Evolutionary conservation across 2,797 vertebrate species (phyloP), one percentile per base, ranked within the genome.

Genomic region (Karalla daura): DNA sequence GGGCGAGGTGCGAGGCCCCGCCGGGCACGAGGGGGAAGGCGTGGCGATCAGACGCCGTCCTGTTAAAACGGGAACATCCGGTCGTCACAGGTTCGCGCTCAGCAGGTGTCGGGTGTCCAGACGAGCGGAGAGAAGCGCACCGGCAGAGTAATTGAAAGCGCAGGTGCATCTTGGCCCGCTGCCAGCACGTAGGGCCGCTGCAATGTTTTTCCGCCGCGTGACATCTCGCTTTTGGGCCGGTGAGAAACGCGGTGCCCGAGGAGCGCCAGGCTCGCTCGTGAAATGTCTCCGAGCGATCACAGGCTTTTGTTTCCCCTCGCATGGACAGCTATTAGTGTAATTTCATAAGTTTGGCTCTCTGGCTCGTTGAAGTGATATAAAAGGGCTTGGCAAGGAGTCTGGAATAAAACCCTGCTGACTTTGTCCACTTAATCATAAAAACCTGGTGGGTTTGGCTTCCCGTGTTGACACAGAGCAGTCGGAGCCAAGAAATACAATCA

Each of bases 41-140:
- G 86, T 77, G 74, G 79, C 76, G 80, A 81, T 86, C 67, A 76
- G 67, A 88, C 73, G 86, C 63, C 88, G 83, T 87, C 78, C 85
- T 80, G 81, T 88, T 90, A 87, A n/a, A 87, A 75, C 53, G 76
- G 58, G 67, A 85, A 78, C 74, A 85, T 91, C 87, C 68, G 68
- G 78, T 80, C 52, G 63, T 84, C 75, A 64, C 84, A 87, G 84
- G 88, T 87, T 82, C 90, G 92, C 89, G 82, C 83, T 54, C 59
- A 86, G 83, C 91, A 92, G 89, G 90, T 92, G 92, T 81, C 73
- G 80, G 61, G 68, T 80, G 90, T 92, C 86, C 91, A 90, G 89
- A 91, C 86, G 32, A 70, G 56, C 50, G 33, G 69, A 51, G 79
- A 86, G 83, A 85, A 81, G 70, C 71, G 4, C 49, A 28, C 78